phyloP scores from a whole-genome alignment of 2,113 vertebrate genomes.

The Misgurnus anguillicaudatus region DNA sequence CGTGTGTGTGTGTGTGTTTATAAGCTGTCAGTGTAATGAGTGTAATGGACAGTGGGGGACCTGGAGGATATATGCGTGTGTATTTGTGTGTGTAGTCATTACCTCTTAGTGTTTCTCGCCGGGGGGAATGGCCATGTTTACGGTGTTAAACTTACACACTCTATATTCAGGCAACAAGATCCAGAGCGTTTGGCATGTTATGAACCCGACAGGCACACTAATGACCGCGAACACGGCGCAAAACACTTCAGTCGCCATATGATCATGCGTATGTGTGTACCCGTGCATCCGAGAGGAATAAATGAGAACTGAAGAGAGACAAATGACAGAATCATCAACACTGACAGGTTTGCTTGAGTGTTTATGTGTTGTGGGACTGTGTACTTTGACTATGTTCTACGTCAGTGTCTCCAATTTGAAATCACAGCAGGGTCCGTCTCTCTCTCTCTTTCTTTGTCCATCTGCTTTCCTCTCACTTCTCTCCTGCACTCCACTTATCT shows the following conservation, averaged over 20 bases:
- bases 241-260: constrained; percentile 19
- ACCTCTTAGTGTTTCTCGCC: constrained; percentile 49
- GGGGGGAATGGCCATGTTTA: constrained; percentile 24
- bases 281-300: constrained; percentile 12
- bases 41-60: background rate
- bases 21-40: background rate
- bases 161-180: constrained; percentile 62
- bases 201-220: constrained; percentile 53
- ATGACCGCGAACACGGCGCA: constrained; percentile 22
- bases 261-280: background rate
- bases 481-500: background rate
- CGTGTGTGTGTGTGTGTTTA: constrained; percentile 29
- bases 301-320: constrained; percentile 9
- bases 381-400: background rate
- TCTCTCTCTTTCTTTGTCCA: constrained; percentile 2
- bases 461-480: background rate
- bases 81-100: constrained; percentile 49
- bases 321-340: background rate
- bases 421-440: constrained; percentile 29
- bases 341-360: constrained; percentile 20
- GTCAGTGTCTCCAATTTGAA: constrained; percentile 8
- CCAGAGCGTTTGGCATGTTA: constrained; percentile 57
- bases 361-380: constrained; percentile 21
- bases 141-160: constrained; percentile 35
- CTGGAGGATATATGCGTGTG: background rate